Conservation (phyloP, 2,113 vertebrate genomes). For the Henicopernis longicauda region DNA sequence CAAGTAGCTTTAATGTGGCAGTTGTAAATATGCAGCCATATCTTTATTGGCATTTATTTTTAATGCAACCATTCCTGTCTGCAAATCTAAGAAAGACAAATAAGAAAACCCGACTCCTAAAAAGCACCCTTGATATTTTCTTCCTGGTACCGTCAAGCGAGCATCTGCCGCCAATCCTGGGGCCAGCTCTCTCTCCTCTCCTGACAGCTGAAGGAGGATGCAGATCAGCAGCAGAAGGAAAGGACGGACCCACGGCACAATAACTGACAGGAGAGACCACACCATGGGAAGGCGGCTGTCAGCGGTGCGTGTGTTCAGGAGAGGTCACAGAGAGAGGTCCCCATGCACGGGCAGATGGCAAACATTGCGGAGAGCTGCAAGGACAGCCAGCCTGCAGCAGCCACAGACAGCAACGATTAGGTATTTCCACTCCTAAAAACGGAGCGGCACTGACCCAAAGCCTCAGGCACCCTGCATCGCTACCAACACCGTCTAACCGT, state of each 20-base stretch:
- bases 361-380: neutral
- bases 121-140: neutral
- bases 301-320: accelerated
- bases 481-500: accelerated
- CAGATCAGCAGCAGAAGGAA: neutral
- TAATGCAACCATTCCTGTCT: neutral
- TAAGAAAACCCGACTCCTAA: neutral
- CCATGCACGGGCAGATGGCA: neutral
- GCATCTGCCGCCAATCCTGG: neutral
- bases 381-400: neutral
- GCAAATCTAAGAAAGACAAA: neutral
- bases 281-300: neutral
- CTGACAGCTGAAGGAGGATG: neutral
- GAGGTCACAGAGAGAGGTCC: neutral
- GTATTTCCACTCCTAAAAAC: neutral
- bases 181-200: neutral
- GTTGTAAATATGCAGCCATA: neutral
- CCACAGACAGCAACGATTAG: accelerated
- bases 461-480: accelerated
- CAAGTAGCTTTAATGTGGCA: neutral
- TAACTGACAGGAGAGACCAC: neutral
- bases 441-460: accelerated
- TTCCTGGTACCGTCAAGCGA: neutral
- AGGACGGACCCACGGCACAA: accelerated
- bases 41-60: neutral